Percentiles rank a stretch among this genome's conserved stretches.
phyloP scores from a whole-genome alignment of 2,113 vertebrate species.

The Elephas maximus region DNA sequence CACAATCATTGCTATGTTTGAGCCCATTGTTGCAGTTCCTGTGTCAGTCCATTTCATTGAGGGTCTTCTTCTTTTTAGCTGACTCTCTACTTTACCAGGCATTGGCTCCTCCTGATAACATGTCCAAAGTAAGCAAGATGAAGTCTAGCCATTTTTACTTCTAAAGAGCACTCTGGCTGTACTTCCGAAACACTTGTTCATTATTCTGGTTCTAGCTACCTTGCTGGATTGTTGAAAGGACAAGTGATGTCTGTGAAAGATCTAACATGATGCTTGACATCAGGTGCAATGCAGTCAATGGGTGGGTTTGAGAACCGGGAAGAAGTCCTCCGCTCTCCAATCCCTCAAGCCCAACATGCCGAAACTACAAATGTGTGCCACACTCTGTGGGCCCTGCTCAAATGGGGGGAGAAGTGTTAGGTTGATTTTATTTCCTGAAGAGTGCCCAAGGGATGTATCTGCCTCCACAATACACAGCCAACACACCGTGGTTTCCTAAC shows the following conservation, averaged over 20 bases:
- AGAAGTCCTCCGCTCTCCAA: rapidly evolving
- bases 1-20: no score
- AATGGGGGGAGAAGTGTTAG: neutral
- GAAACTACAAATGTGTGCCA: rapidly evolving
- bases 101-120: neutral
- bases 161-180: neutral
- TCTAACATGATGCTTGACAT: rapidly evolving
- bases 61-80: no score
- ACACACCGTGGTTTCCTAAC: no score
- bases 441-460: neutral
- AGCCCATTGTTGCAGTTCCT: no score
- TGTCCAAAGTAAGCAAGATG: neutral
- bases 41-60: no score
- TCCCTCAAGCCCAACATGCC: rapidly evolving
- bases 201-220: no score
- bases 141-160: neutral
- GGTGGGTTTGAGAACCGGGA: rapidly evolving
- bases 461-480: neutral
- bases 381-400: neutral
- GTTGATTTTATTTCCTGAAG: neutral
- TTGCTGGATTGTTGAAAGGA: neutral
- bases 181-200: neutral
- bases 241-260: rapidly evolving
- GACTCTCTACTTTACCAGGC: neutral
- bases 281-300: rapidly evolving